Evolutionary conservation across 2,797 vertebrate genomes (phyloP).

Genomic region (Parambassis ranga): DNA sequence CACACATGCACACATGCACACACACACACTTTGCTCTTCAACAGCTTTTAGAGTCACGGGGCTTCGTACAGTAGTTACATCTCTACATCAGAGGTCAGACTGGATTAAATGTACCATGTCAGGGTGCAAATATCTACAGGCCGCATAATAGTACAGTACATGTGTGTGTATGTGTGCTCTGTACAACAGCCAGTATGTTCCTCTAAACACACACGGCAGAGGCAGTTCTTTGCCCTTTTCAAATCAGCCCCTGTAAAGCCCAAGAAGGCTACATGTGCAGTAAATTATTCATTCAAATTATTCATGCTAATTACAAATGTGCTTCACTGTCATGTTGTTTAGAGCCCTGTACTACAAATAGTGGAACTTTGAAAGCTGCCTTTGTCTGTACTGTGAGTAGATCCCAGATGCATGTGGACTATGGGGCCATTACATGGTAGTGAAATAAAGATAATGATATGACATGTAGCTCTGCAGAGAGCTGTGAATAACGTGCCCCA

Average conservation of each 20-base stretch:
- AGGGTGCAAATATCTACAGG: slow-evolving; percentile 56
- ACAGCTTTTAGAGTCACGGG: slow-evolving; percentile 35
- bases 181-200: slow-evolving; percentile 46
- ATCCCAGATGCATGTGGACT: slow-evolving; percentile 20
- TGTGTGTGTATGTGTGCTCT: slow-evolving; percentile 44
- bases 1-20: slow-evolving; percentile 24
- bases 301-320: slow-evolving; percentile 76
- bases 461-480: not conserved
- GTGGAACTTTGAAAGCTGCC: slow-evolving; percentile 65
- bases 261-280: slow-evolving; percentile 55
- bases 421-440: not conserved
- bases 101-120: slow-evolving; percentile 44
- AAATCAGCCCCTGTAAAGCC: slow-evolving; percentile 40
- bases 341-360: slow-evolving; percentile 39
- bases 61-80: slow-evolving; percentile 53
- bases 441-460: slow-evolving; percentile 8
- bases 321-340: slow-evolving; percentile 48
- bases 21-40: slow-evolving; percentile 41
- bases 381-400: slow-evolving; percentile 21
- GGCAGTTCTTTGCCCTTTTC: slow-evolving; percentile 41
- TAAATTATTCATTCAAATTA: too few species aligned
- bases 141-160: slow-evolving; percentile 8
- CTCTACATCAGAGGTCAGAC: slow-evolving; percentile 53
- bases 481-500: slow-evolving; percentile 27
- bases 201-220: slow-evolving; percentile 37